phyloP scores from a whole-genome alignment of 2,888 invertebrate genomes.

The Idaea biselata region DNA sequence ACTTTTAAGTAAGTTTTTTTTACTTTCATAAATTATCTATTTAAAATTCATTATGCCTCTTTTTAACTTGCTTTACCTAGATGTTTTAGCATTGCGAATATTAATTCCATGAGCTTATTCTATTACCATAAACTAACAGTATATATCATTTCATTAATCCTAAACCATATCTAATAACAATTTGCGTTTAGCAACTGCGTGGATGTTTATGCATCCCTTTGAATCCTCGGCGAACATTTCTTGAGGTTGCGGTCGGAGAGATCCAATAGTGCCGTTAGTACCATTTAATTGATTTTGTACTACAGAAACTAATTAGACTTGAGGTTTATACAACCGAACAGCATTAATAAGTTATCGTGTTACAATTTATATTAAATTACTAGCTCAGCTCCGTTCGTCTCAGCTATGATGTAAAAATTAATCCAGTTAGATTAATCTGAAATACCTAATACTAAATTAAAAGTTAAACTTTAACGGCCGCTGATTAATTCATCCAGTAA shows the following conservation, averaged over 20 bases:
- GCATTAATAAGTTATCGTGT: conserved; percentile 68
- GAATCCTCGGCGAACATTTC: conserved; percentile 58
- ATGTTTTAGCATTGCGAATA: neutral
- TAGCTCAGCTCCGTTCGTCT: too few species aligned
- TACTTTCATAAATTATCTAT: too few species aligned
- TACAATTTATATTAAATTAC: too few species aligned
- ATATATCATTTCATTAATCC: conserved; percentile 24
- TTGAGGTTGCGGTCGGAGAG: conserved; percentile 59
- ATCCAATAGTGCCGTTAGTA: conserved; percentile 60
- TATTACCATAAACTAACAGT: conserved; percentile 11
- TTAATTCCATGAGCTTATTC: neutral
- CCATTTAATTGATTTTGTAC: conserved; percentile 76
- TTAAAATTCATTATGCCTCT: too few species aligned
- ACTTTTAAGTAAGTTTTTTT: too few species aligned
- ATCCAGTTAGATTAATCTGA: too few species aligned
- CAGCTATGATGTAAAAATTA: too few species aligned
- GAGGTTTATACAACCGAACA: conserved; percentile 71
- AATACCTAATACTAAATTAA: too few species aligned
- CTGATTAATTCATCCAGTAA: too few species aligned
- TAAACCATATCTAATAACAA: conserved; percentile 44
- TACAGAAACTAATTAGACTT: conserved; percentile 76
- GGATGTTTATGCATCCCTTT: conserved; percentile 56
- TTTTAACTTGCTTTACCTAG: neutral
- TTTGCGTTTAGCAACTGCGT: conserved; percentile 38
- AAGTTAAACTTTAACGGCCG: too few species aligned